These are phyloP conservation scores for Halotydeus destructor DNA, from an alignment of 1,140 invertebrate species.

Conservation along the genomic window DNA sequence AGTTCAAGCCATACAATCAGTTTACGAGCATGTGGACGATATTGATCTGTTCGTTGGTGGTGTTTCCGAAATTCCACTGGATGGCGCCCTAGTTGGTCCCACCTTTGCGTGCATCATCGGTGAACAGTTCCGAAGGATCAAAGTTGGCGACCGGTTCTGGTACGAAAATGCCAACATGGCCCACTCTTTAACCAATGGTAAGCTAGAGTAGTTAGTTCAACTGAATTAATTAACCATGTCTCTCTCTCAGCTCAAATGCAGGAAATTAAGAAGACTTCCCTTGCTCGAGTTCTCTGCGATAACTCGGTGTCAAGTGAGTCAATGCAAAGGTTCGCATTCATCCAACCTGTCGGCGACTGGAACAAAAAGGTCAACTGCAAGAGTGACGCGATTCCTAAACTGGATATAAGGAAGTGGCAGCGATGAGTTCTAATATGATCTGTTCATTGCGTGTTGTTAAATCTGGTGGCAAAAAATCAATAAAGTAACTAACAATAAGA, in stretches of 20 bases:
- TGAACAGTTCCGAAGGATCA: conserved; percentile 28
- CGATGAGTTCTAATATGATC: too few species aligned
- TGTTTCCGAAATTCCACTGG: conserved; percentile 20
- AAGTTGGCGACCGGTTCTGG: conserved; percentile 67
- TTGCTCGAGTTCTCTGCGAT: conserved; percentile 72
- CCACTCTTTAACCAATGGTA: conserved; percentile 53
- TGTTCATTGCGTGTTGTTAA: too few species aligned
- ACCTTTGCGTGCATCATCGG: conserved; percentile 33
- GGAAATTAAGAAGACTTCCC: conserved; percentile 68
- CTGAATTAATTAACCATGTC: not conserved
- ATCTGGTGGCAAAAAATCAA: too few species aligned
- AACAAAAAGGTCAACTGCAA: too few species aligned
- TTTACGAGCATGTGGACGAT: conserved; percentile 23
- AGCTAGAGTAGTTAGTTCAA: not conserved
- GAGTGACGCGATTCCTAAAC: too few species aligned
- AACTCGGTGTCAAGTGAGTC: too few species aligned
- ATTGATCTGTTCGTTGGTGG: conserved; percentile 24
- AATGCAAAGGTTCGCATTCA: too few species aligned
- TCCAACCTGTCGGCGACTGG: too few species aligned
- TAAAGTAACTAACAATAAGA: too few species aligned
- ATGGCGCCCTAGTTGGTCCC: conserved; percentile 31
- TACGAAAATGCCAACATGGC: conserved; percentile 70
- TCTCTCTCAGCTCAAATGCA: conserved; percentile 39
- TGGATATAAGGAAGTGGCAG: too few species aligned
- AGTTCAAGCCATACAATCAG: conserved; percentile 34